Evolutionary conservation across 1,140 invertebrate genomes (phyloP), one percentile per base, ranked within the genome.

Genomic region (honey bee (Apis mellifera)): DNA sequence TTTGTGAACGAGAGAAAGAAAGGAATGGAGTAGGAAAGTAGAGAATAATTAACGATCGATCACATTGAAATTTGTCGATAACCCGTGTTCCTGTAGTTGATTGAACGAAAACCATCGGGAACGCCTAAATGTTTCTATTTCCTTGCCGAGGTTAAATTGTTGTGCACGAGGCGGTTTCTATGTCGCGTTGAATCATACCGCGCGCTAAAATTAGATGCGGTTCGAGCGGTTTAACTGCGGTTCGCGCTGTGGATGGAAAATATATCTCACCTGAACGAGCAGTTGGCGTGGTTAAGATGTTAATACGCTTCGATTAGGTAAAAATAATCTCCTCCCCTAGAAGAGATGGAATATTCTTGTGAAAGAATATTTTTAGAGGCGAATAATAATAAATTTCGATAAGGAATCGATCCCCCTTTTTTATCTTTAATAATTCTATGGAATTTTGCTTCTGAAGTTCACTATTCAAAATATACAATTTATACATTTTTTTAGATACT

Each of bases 171-270:
- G 42, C 65, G 54, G 59, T 54, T 54, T 64, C 69, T 54, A 55
- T 62, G 68, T 62, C 69, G 48, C 59, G 59, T 54, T 79, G 50
- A 73, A 73, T 73, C 69, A 60, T 60, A 73, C 32, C 48, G 59
- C 59, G 57, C 15, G 69, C 78, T 73, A 79, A 79, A 79, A 79
- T 79, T 79, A 79, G 69, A 64, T 79, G 69, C 78, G 69, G 78
- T 79, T 62, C 77, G 26, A 57, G 77, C 57, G 77, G 77, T 79
- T 79, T 21, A 52, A 72, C 57, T 21, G 77, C 48, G 68, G 59
- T 64, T 72, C 68, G 15, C 21, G 69, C 15, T 26, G 48, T 62
- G 11, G 57, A 54, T 52, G 68, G 77, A 79, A 72, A 72, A 79
- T 79, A 64, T 64, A 57, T 32, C 26, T 52, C 57, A n/a, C 48